Base-by-base conservation (phyloP, 2,113 vertebrate genomes). In the Trichomycterus rosablanca region DNA sequence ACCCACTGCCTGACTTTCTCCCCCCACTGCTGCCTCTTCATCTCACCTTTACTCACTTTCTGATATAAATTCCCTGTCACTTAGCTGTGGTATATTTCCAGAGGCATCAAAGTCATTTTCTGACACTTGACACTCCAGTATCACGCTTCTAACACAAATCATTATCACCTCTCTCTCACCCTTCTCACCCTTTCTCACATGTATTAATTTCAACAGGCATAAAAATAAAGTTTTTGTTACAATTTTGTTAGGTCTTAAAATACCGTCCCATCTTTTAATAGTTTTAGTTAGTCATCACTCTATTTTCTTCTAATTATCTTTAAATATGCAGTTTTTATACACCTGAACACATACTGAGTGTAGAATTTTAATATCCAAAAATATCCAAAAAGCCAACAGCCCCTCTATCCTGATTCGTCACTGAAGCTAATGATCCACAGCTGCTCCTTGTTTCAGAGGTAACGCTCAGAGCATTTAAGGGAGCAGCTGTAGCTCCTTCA, bases 91-190 rank as follows among this genome's bases (percentile, higher is more conserved):
- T 32, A 34, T 15, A 53, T 44, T 51, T 50, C 49, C 37, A 43
- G 18, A 52, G 48, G 15, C 8, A 32, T 19, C n/a, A 3, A 19
- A 9, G 37, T 42, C 18, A 62, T 51, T 52, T 61, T 53, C 35
- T 63, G 23, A 43, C 51, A 44, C 34, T 64, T 59, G n/a, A 63
- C 62, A 34, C 34, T 23, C 4, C 14, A 12, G 11, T 10, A 48
- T 32, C 40, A 64, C 45, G 63, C 49, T 20, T 35, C 56, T 58
- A 58, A 57, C 67, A 63, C 53, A 40, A 44, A 49, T 65, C 42
- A 65, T 70, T 70, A 70, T 59, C 55, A 53, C 32, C 20, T 24
- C 26, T 10, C 20, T 24, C 35, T 57, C 53, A 8, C 3, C 15
- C 5, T 22, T 37, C 22, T 45, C 57, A 45, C 20, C 22, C 9